These are phyloP conservation scores for Carollia perspicillata DNA, from an alignment of 2,113 vertebrate genomes.

Conservation along the genomic window DNA sequence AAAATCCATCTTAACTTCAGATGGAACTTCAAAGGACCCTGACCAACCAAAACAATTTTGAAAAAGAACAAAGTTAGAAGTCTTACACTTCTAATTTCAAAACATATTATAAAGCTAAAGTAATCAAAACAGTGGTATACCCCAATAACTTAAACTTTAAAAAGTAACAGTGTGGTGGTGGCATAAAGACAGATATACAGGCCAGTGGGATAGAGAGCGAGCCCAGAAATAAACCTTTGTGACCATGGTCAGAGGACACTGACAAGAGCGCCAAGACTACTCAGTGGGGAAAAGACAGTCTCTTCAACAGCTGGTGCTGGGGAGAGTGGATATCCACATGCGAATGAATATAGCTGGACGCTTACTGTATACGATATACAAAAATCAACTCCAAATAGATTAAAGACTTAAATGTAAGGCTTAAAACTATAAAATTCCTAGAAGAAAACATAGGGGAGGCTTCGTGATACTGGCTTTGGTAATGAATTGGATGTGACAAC, in stretches of 20 bases:
- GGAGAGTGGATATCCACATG: background rate
- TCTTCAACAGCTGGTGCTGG: background rate
- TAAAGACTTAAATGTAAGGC: background rate
- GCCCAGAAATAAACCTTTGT: background rate
- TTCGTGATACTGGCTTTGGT: background rate
- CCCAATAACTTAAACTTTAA: background rate
- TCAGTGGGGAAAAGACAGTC: background rate
- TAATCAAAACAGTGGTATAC: background rate
- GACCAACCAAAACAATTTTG: background rate
- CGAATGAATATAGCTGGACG: background rate
- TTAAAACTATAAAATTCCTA: background rate
- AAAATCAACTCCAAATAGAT: conserved; percentile 3
- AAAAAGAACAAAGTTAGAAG: background rate
- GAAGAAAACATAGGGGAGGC: background rate
- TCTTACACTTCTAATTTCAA: background rate
- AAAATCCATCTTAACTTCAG: background rate
- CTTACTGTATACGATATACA: background rate
- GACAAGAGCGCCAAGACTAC: background rate
- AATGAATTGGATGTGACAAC: background rate
- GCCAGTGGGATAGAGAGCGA: background rate
- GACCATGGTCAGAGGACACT: background rate
- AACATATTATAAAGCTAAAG: background rate
- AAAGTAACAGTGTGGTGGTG: background rate
- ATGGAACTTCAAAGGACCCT: background rate
- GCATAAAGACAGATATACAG: background rate